Base-by-base conservation (phyloP, 2,888 invertebrate genomes). In the Rhabditophanes sp. region DNA sequence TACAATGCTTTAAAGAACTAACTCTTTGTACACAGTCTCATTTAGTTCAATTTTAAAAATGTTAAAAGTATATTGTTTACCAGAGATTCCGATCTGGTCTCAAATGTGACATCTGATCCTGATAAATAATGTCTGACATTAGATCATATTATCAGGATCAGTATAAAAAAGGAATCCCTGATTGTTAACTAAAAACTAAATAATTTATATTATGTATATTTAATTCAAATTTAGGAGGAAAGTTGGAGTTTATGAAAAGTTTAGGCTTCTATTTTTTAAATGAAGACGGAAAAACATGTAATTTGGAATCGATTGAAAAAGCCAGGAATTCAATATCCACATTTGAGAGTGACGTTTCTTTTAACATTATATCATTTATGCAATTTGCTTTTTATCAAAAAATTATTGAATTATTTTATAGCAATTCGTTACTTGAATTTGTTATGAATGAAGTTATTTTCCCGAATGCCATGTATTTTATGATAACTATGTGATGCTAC, bases 381-480 rank as follows among this genome's bases (percentile, higher is more conserved):
- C 58, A 58, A 30, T 56, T 58, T 41, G 45, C 44, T 16, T 33
- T 56, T 21, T 58, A 58, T 29, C 55, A 58, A 36, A 31, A 35
- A 20, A 42, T 58, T 16, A 51, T 59, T 12, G 56, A 56, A 30
- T 30, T 35, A 2, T 41, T 56, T 15, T 54, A 56, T 36, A 40
- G 44, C 14, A 42, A 37, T 15, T 28, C 25, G 22, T 30, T 44
- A 24, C 50, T 56, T 6, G 42, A 45, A 8, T 43, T 35, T 24
- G 29, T 59, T 17, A 44, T 59, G 36, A 52, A 59, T 37, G 34
- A 47, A 26, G 48, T 58, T 23, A 42, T 56, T 23, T 50, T 51
- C n/a, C 60, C 57, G 3, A 54, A 53, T 25, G 59, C 59, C 11
- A 56, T 60, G 40, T 59, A 50, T 41, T 61, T 58, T 41, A 59